Evolutionary conservation across 2,797 vertebrate genomes (phyloP).

Genomic region (Diplodus sargus): DNA sequence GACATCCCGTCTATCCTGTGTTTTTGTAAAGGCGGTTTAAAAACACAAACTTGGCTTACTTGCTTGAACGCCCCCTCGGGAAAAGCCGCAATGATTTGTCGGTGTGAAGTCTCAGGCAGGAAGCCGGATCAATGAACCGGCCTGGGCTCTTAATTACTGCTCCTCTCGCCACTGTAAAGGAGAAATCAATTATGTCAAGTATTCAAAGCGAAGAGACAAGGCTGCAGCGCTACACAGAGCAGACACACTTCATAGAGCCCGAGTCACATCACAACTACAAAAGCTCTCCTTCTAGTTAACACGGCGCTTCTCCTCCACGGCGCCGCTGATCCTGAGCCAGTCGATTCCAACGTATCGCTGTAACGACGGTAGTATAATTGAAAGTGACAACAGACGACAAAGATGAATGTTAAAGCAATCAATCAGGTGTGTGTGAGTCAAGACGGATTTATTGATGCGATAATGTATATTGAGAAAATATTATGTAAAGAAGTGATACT

Average conservation of each 20-base stretch:
- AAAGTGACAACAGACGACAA: constrained; percentile 36
- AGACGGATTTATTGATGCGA: constrained; percentile 33
- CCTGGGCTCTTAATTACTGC: constrained; percentile 91
- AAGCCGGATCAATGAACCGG: constrained; percentile 89
- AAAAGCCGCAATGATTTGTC: constrained; percentile 87
- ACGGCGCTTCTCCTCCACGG: constrained; percentile 29
- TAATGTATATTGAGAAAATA: constrained; percentile 12
- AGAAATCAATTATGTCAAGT: constrained; percentile 95
- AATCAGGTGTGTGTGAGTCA: constrained; percentile 1
- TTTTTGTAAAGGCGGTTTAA: constrained; percentile 70
- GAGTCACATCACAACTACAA: constrained; percentile 62
- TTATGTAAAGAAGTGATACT: neutral
- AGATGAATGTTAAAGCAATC: constrained; percentile 22
- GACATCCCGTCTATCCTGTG: constrained; percentile 28
- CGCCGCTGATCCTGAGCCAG: neutral
- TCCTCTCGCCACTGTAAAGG: constrained; percentile 87
- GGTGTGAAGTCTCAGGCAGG: constrained; percentile 85
- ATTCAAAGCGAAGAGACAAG: constrained; percentile 77
- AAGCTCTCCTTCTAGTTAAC: constrained; percentile 49
- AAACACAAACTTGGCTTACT: constrained; percentile 86
- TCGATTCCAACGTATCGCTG: constrained; percentile 31
- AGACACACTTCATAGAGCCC: constrained; percentile 64
- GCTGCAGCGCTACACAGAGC: constrained; percentile 55
- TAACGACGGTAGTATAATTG: constrained; percentile 17
- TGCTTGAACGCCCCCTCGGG: constrained; percentile 81